These are phyloP conservation scores for Drosophila villosipedis DNA, from an alignment of 2,888 invertebrate genomes.

Conservation along the genomic window DNA sequence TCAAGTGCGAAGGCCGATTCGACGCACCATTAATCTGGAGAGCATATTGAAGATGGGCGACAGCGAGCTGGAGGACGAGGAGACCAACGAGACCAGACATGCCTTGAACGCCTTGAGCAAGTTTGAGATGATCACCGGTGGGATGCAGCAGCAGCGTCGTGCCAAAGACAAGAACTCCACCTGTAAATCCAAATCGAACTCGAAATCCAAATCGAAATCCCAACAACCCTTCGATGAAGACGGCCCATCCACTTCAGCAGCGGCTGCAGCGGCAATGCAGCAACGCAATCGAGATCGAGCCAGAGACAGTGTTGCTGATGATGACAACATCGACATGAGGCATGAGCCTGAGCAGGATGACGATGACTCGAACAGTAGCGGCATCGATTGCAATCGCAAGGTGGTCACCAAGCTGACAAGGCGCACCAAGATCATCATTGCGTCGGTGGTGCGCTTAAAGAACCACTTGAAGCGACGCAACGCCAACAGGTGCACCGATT, in stretches of 20 bases:
- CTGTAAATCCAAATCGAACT: not conserved
- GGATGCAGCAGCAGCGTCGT: slow-evolving; percentile 39
- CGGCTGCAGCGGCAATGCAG: slow-evolving; percentile 45
- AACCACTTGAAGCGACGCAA: slow-evolving; percentile 83
- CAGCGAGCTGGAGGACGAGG: slow-evolving; percentile 85
- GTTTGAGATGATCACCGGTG: slow-evolving; percentile 75
- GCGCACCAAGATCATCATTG: slow-evolving; percentile 83
- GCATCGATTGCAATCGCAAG: slow-evolving; percentile 73
- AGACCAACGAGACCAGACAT: slow-evolving; percentile 67
- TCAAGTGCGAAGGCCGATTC: slow-evolving; percentile 72
- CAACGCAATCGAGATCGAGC: slow-evolving; percentile 28
- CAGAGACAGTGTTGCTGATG: slow-evolving; percentile 3
- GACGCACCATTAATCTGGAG: slow-evolving; percentile 83
- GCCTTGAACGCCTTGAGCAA: slow-evolving; percentile 61
- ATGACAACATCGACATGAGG: not conserved
- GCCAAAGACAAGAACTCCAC: slow-evolving; percentile 15
- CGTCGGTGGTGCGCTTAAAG: slow-evolving; percentile 84
- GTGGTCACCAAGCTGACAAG: slow-evolving; percentile 83
- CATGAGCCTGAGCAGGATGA: slow-evolving; percentile 5
- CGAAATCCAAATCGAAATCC: not conserved
- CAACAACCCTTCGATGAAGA: slow-evolving; percentile 7
- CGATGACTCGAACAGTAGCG: slow-evolving; percentile 13
- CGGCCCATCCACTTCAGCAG: slow-evolving; percentile 53
- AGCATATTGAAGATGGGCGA: slow-evolving; percentile 84
- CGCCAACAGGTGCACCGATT: slow-evolving; percentile 84